phyloP scores from a whole-genome alignment of 2,113 vertebrate species.

The Theristicus caerulescens region DNA sequence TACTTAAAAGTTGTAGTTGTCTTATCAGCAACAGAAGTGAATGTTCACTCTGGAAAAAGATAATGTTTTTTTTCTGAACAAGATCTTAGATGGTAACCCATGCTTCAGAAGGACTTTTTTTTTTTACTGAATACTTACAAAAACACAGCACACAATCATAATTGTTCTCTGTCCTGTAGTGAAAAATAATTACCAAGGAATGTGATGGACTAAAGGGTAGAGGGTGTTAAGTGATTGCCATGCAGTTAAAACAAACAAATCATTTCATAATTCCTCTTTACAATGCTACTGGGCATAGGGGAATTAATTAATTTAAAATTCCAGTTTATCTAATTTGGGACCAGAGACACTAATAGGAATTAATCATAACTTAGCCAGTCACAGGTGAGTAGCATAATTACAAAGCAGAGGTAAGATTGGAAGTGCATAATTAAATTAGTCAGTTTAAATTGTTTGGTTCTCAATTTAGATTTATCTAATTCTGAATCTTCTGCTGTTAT shows the following conservation, averaged over 20 bases:
- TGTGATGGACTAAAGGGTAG: neutral
- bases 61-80: neutral
- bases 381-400: slow-evolving; percentile 42
- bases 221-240: neutral
- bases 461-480: neutral
- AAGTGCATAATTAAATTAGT: slow-evolving; percentile 24
- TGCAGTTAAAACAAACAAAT: neutral
- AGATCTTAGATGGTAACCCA: neutral
- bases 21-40: neutral
- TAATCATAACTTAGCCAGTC: slow-evolving; percentile 28
- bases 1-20: neutral
- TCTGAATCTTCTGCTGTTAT: neutral
- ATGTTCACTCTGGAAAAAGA: neutral
- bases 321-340: slow-evolving; percentile 18
- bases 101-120: neutral
- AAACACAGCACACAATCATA: neutral
- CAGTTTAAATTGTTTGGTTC: slow-evolving; percentile 8
- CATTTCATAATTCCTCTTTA: neutral
- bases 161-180: neutral
- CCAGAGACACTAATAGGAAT: slow-evolving; percentile 7
- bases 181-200: slow-evolving; percentile 5
- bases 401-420: neutral
- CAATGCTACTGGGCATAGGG: neutral
- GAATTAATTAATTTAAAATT: slow-evolving; percentile 23
- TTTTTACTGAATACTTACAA: neutral